A percentile compares a stretch with the other conserved stretches of the same genome.
Evolutionary conservation across 2,113 vertebrate genomes (phyloP).

Genomic region (Eonycteris spelaea): DNA sequence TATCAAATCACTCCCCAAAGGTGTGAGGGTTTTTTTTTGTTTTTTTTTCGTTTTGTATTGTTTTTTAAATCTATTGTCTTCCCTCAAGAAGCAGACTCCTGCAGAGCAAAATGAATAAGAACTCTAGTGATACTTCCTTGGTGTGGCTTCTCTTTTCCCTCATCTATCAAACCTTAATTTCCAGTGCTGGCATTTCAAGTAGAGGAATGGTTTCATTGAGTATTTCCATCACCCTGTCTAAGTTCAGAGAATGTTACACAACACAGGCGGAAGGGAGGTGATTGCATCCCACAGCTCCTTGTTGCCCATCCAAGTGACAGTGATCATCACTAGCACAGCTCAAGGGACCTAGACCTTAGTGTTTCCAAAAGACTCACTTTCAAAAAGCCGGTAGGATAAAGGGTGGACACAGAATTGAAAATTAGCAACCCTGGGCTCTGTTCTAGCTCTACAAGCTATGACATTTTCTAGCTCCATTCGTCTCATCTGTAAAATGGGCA

Average conservation of each 20-base stretch:
- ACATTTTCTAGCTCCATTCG: not conserved
- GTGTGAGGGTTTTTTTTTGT: not conserved
- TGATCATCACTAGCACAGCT: not conserved
- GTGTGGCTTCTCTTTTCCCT: not conserved
- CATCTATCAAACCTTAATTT: not conserved
- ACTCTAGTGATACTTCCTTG: not conserved
- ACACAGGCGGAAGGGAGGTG: not conserved
- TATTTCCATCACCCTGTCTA: not conserved
- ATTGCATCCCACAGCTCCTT: not conserved
- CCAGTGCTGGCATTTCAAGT: not conserved
- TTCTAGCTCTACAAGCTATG: not conserved
- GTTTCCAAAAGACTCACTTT: not conserved
- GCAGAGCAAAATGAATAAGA: not conserved
- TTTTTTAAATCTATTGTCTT: not conserved
- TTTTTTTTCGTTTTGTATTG: not conserved
- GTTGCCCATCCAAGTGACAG: not conserved
- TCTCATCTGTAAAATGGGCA: not conserved
- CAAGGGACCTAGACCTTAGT: not conserved
- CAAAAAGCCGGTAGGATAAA: rapidly evolving
- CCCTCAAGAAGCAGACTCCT: not conserved
- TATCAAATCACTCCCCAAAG: not conserved
- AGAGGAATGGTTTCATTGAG: not conserved
- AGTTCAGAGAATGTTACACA: not conserved
- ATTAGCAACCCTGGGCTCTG: not conserved
- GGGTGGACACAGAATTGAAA: not conserved